Percentiles rank a stretch among this genome's conserved stretches.
These are phyloP conservation scores for Pachyuromys duprasi DNA, from an alignment of 2,797 vertebrate species.

Conservation along the genomic window DNA sequence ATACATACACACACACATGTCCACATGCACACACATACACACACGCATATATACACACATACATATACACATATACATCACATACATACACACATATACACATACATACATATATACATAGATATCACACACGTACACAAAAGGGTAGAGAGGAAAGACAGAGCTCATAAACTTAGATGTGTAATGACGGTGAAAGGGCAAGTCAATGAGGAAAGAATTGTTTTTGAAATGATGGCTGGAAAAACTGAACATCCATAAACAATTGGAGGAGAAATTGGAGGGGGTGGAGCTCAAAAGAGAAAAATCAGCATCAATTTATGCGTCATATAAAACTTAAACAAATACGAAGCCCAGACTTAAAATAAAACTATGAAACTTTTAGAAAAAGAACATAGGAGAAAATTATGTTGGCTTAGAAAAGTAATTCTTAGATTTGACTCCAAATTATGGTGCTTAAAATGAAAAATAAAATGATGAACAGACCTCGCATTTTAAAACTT, in stretches of 20 bases:
- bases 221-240: not conserved
- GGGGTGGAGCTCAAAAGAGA: not conserved
- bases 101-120: not conserved
- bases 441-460: not conserved
- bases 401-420: not conserved
- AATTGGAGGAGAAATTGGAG: not conserved
- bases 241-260: not conserved
- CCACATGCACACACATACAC: not conserved
- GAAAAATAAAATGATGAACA: not conserved
- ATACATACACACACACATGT: not conserved
- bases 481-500: not conserved
- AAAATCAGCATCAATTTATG: not conserved
- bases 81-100: too few species aligned
- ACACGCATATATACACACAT: too few species aligned
- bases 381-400: not conserved
- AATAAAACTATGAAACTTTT: conserved; percentile 1
- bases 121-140: accelerated
- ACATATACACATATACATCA: too few species aligned
- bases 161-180: not conserved
- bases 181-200: not conserved
- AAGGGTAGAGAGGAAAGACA: not conserved
- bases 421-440: not conserved
- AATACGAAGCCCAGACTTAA: not conserved
- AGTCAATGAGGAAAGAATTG: not conserved
- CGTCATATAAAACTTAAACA: not conserved